A percentile compares a stretch with the other conserved stretches of the same genome.
Conservation (phyloP, 2,888 invertebrate species). For the Noctua fimbriata region DNA sequence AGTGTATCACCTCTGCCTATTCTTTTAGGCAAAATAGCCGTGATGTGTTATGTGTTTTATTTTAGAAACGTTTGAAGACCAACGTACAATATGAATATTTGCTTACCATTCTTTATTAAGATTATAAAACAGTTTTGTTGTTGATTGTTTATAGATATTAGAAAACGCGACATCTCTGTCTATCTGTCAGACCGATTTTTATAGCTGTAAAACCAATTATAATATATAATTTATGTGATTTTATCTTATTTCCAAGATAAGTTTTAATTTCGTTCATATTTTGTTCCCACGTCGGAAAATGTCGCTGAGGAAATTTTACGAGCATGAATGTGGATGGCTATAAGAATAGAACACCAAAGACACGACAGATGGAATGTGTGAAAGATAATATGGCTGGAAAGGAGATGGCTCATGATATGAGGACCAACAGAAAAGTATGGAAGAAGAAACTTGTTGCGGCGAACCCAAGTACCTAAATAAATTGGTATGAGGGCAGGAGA, state of each 20-base stretch:
- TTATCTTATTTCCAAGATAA: neutral
- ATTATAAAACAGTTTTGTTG: neutral
- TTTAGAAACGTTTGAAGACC: neutral
- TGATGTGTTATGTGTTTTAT: neutral
- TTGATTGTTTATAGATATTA: neutral
- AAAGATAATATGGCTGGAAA: neutral
- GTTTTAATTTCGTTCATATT: neutral
- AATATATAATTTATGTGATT: neutral
- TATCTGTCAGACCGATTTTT: neutral
- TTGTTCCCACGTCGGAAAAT: neutral
- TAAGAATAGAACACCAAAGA: neutral
- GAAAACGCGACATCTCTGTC: neutral
- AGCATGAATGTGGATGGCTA: neutral
- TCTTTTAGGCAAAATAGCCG: neutral
- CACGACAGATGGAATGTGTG: neutral
- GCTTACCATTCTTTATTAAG: neutral
- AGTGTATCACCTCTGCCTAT: neutral
- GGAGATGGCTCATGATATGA: neutral
- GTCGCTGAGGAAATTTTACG: conserved; percentile 56
- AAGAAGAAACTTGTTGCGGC: neutral
- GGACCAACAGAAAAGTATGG: neutral
- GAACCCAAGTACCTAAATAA: neutral
- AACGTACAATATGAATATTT: neutral
- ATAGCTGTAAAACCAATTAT: neutral
- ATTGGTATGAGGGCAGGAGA: neutral